Conservation (phyloP, 2,888 invertebrate species). For the Globia sparganii region DNA sequence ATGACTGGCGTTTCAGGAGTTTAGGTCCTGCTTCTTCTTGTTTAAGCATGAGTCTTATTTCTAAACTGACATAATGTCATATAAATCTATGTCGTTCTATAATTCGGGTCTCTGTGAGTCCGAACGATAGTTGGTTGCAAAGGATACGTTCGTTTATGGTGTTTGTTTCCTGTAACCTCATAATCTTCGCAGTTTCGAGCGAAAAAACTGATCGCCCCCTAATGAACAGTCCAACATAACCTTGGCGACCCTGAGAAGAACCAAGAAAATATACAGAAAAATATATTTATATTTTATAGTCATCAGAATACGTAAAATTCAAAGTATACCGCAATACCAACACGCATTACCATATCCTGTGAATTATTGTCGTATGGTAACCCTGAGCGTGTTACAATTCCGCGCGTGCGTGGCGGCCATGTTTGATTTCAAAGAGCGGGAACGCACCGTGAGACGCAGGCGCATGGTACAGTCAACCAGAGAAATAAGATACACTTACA, state of each 20-base stretch:
- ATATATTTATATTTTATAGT: neutral
- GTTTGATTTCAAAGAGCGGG: constrained; percentile 69
- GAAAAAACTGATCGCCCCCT: neutral
- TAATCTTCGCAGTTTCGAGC: neutral
- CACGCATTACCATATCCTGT: constrained; percentile 62
- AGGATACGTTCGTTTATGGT: neutral
- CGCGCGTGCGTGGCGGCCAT: constrained; percentile 68
- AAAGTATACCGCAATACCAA: constrained; percentile 31
- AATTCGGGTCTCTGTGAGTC: neutral
- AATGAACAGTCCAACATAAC: neutral
- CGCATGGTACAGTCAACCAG: constrained; percentile 25
- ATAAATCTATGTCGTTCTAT: neutral
- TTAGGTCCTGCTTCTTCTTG: neutral
- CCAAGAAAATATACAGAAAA: neutral
- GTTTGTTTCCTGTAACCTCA: neutral
- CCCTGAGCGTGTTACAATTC: constrained; percentile 67
- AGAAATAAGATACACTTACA: neutral
- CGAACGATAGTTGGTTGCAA: neutral
- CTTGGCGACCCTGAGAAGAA: neutral
- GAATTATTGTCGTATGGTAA: constrained; percentile 63
- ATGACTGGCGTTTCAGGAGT: neutral
- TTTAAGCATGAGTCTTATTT: neutral
- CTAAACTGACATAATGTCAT: too few relatives aligned
- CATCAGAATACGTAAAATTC: constrained; percentile 25
- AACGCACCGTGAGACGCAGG: constrained; percentile 64